Evolutionary conservation across 1,140 invertebrate genomes (phyloP).

Genomic region (Hypsibius dujardini): DNA sequence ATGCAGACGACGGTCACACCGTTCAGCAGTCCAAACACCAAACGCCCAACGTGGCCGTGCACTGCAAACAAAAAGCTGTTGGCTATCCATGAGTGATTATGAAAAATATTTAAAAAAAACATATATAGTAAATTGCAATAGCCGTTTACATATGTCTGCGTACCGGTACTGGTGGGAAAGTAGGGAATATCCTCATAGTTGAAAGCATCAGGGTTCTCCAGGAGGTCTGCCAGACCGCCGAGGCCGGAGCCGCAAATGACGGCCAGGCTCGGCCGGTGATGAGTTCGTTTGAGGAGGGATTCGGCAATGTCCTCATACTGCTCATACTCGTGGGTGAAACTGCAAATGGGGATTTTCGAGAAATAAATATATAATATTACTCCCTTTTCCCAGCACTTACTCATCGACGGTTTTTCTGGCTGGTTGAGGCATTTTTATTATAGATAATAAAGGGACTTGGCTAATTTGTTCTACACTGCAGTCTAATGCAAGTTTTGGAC

Average conservation of each 20-base stretch:
- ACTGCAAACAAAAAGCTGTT: conserved; percentile 41
- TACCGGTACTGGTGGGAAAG: conserved; percentile 58
- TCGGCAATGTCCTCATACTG: conserved; percentile 55
- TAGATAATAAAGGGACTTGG: no score
- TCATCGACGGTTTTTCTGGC: no score
- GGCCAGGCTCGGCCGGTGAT: conserved; percentile 54
- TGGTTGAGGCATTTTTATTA: no score
- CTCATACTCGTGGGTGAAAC: conserved; percentile 60
- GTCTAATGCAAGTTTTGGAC: no score
- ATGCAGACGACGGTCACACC: conserved; percentile 68
- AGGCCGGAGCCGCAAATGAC: conserved; percentile 89
- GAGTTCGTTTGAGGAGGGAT: conserved; percentile 50
- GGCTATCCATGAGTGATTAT: not conserved
- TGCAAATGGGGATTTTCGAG: not conserved
- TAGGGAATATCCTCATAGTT: conserved; percentile 72
- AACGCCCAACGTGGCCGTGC: conserved; percentile 63
- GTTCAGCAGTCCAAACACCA: conserved; percentile 69
- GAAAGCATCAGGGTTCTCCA: conserved; percentile 53
- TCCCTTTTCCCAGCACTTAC: no score
- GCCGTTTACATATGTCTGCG: conserved; percentile 15
- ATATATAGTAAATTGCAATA: no score
- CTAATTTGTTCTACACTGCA: no score
- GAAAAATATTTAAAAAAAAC: not conserved
- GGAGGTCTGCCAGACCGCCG: conserved; percentile 57
- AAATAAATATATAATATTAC: no score